Conservation (phyloP, 37 sponge, comb jelly and placozoan species). For the Ephydatia muelleri region DNA sequence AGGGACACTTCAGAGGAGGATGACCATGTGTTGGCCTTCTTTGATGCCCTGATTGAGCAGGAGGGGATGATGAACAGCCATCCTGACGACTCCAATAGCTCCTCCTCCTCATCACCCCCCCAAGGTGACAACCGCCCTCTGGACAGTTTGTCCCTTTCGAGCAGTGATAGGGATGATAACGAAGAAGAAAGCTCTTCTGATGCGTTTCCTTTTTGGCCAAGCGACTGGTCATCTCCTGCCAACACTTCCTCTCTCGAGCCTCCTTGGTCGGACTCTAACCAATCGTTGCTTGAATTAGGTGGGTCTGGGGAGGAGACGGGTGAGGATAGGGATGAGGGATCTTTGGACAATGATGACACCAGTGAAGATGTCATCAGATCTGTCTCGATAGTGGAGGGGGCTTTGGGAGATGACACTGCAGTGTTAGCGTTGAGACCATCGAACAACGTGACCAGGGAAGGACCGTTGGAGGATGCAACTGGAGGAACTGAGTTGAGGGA, state of each 20-base stretch:
- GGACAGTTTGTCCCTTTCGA: background rate
- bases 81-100: background rate
- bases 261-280: constrained; percentile 20
- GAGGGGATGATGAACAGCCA: background rate
- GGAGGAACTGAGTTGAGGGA: too few species aligned
- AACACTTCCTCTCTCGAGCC: constrained; percentile 16
- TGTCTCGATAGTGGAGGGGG: too few species aligned
- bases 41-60: constrained; percentile 43
- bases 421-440: too few species aligned
- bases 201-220: background rate
- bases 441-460: too few species aligned
- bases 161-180: background rate
- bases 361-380: too few species aligned
- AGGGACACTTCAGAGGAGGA: constrained; percentile 46
- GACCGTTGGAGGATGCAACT: too few species aligned
- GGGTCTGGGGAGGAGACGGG: too few species aligned
- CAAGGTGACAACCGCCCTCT: background rate
- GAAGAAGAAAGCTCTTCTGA: background rate
- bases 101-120: background rate
- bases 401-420: too few species aligned
- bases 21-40: constrained; percentile 52
- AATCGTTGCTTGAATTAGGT: too few species aligned
- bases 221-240: background rate
- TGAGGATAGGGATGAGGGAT: too few species aligned
- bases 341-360: too few species aligned